A percentile compares a stretch with the other conserved stretches of the same genome.
phyloP scores from a whole-genome alignment of 2,888 invertebrate genomes.

The Dicyrtomina minuta region DNA sequence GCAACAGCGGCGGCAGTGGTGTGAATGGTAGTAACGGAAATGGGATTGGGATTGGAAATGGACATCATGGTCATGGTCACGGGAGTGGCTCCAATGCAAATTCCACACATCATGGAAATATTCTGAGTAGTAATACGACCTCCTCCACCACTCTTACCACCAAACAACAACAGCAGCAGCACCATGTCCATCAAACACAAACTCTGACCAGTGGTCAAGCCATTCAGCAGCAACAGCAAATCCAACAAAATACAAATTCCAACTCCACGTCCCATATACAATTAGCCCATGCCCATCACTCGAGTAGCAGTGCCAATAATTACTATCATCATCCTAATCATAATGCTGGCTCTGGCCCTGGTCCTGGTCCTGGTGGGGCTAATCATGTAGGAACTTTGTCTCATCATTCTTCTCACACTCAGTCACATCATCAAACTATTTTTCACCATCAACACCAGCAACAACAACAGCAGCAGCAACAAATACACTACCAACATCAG shows the following conservation, averaged over 20 bases:
- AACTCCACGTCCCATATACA: background rate
- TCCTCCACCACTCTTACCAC: background rate
- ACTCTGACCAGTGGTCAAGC: background rate
- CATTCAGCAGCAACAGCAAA: slow-evolving; percentile 28
- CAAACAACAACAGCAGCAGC: background rate
- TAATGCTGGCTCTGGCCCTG: no score
- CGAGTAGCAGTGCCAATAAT: slow-evolving; percentile 1
- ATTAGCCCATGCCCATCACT: background rate
- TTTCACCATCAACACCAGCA: slow-evolving; percentile 22
- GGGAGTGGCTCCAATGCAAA: background rate
- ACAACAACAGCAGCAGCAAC: slow-evolving; percentile 41
- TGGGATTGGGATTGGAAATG: background rate
- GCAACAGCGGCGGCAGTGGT: slow-evolving; percentile 26
- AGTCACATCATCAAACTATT: background rate
- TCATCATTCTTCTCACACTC: slow-evolving; percentile 6
- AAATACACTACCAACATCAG: slow-evolving; percentile 34
- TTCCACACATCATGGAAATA: slow-evolving; percentile 13
- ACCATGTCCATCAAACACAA: slow-evolving; percentile 15
- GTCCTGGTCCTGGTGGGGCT: background rate
- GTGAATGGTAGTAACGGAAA: slow-evolving; percentile 19
- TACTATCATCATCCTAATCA: slow-evolving; percentile 8
- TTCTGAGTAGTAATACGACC: background rate
- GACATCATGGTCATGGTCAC: slow-evolving; percentile 35
- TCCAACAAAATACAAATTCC: slow-evolving; percentile 10
- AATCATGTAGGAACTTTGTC: background rate